Percentiles rank a stretch among this genome's conserved stretches.
Conservation (phyloP, 2,797 vertebrate genomes). For the Cuculus canorus region DNA sequence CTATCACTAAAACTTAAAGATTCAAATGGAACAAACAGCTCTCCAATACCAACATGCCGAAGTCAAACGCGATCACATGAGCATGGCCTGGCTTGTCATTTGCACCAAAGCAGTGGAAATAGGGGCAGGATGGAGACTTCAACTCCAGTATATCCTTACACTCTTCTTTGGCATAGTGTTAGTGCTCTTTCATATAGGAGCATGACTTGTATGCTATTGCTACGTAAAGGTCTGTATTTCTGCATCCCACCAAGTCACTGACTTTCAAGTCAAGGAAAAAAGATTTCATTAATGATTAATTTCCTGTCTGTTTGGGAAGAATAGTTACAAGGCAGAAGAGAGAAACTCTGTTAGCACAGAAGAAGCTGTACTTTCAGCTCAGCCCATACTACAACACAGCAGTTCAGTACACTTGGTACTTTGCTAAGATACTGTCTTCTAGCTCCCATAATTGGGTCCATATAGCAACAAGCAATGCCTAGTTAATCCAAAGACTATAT, state of each 20-base stretch:
- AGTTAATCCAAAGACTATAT: background rate
- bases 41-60: background rate
- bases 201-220: background rate
- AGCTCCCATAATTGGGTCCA: background rate
- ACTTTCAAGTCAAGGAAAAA: background rate
- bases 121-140: background rate
- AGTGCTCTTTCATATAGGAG: background rate
- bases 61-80: background rate
- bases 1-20: background rate
- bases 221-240: background rate
- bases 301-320: background rate
- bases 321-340: background rate
- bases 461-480: accelerated
- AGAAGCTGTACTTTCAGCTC: background rate
- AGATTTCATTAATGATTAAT: accelerated
- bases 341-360: background rate
- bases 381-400: background rate
- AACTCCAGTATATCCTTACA: background rate
- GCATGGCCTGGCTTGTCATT: background rate
- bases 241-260: background rate
- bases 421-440: background rate
- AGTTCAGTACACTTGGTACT: background rate
- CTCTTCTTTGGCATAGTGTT: background rate
- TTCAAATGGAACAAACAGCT: background rate
- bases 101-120: background rate